phyloP scores from a whole-genome alignment of 2,888 invertebrate species.

The Parnassius orleans region DNA sequence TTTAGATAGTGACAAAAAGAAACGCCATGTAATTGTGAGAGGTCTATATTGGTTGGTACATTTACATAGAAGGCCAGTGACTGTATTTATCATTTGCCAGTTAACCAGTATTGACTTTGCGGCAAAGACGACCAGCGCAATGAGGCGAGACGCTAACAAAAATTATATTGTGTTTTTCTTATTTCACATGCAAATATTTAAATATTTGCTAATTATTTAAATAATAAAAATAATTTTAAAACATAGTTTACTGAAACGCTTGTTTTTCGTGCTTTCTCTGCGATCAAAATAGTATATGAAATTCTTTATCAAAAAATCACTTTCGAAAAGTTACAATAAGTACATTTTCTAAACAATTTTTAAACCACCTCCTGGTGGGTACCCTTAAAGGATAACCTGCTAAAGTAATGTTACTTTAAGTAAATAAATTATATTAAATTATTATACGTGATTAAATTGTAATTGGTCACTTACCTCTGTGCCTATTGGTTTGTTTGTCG shows the following conservation, averaged over 20 bases:
- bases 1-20: constrained; percentile 43
- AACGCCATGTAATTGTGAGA: constrained; percentile 48
- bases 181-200: constrained; percentile 56
- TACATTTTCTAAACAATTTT: no score
- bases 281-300: no score
- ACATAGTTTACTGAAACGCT: no score
- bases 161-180: constrained; percentile 59
- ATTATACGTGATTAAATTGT: no score
- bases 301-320: no score
- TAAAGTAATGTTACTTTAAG: no score
- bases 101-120: constrained; percentile 63
- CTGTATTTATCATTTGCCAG: constrained; percentile 67
- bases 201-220: constrained; percentile 41
- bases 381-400: no score
- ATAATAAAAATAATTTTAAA: no score
- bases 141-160: constrained; percentile 63
- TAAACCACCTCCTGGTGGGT: no score
- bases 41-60: constrained; percentile 51
- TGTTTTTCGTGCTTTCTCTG: no score
- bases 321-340: no score
- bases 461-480: constrained; percentile 90
- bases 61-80: constrained; percentile 54
- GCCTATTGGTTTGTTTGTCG: constrained; percentile 99
- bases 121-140: constrained; percentile 62
- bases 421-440: no score